These are phyloP conservation scores for Drosophila ambigua DNA, from an alignment of 1,140 invertebrate species.

Conservation along the genomic window DNA sequence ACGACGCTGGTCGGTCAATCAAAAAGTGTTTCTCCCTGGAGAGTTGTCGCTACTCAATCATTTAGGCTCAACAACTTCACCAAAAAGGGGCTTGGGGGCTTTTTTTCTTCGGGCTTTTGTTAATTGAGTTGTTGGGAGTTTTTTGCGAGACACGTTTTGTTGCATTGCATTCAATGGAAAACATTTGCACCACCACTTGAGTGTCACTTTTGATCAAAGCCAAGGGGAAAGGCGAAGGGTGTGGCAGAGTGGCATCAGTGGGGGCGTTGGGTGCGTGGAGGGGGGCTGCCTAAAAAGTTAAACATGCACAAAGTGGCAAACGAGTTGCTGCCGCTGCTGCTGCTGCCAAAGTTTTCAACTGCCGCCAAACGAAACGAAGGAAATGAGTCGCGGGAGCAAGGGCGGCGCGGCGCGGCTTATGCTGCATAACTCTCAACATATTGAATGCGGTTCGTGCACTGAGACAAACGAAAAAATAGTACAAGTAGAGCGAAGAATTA, in stretches of 20 bases:
- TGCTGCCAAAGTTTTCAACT: constrained; percentile 53
- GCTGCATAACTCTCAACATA: constrained; percentile 71
- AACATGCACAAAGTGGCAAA: constrained; percentile 70
- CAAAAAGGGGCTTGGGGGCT: neutral
- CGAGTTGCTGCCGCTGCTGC: constrained; percentile 29
- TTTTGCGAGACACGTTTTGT: constrained; percentile 17
- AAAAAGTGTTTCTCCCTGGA: neutral
- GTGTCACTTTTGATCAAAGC: constrained; percentile 56
- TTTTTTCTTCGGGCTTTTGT: constrained; percentile 12
- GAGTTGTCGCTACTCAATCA: constrained; percentile 1
- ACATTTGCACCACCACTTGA: constrained; percentile 44
- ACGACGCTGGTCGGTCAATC: constrained; percentile 14
- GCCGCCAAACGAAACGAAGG: constrained; percentile 41
- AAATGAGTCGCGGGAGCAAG: constrained; percentile 43
- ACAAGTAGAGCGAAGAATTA: no score
- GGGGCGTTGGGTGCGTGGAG: neutral
- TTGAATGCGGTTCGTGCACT: constrained; percentile 48
- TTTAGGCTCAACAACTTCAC: constrained; percentile 10
- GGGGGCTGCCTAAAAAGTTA: constrained; percentile 51
- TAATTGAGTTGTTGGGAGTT: constrained; percentile 61
- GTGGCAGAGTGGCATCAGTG: no score
- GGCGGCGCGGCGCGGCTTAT: constrained; percentile 23
- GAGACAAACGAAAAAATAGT: neutral
- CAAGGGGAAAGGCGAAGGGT: neutral
- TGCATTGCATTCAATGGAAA: constrained; percentile 36